Conservation (phyloP, 2,888 invertebrate species). For the Temnothorax unifasciatus region DNA sequence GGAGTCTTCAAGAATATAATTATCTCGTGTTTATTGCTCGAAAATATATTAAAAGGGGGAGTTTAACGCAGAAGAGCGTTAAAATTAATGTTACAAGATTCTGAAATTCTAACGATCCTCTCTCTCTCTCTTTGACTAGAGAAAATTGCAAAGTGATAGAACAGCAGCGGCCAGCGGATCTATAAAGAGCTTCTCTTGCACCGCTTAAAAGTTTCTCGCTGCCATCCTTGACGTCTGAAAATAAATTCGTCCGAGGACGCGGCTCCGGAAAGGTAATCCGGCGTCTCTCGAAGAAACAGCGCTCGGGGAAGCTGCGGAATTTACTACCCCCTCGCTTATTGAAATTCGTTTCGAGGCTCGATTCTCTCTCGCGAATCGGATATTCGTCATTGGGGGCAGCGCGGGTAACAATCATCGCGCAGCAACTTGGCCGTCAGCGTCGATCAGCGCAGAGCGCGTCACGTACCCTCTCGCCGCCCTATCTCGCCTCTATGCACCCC, state of each 20-base stretch:
- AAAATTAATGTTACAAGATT: background rate
- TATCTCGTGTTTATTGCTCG: background rate
- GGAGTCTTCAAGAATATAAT: background rate
- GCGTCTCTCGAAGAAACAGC: background rate
- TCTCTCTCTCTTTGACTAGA: background rate
- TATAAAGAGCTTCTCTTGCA: background rate
- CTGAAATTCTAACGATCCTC: background rate
- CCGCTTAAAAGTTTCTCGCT: conserved; percentile 12
- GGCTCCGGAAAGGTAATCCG: background rate
- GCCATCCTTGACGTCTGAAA: conserved; percentile 6
- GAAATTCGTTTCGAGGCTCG: background rate
- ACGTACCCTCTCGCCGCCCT: conserved; percentile 75
- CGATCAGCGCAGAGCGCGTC: conserved; percentile 41
- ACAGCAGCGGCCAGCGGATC: background rate
- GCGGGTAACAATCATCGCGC: conserved; percentile 31
- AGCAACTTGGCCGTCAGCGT: conserved; percentile 27
- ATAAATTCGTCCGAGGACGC: conserved; percentile 27
- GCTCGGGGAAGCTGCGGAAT: background rate
- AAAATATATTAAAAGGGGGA: background rate
- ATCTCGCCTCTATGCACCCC: conserved; percentile 35
- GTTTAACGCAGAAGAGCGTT: background rate
- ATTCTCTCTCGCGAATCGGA: background rate
- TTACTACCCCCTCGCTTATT: conserved; percentile 20
- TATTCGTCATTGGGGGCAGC: conserved; percentile 12
- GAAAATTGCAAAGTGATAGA: background rate